Conservation (phyloP, 2,113 vertebrate genomes). For the Hippopotamus amphibius region DNA sequence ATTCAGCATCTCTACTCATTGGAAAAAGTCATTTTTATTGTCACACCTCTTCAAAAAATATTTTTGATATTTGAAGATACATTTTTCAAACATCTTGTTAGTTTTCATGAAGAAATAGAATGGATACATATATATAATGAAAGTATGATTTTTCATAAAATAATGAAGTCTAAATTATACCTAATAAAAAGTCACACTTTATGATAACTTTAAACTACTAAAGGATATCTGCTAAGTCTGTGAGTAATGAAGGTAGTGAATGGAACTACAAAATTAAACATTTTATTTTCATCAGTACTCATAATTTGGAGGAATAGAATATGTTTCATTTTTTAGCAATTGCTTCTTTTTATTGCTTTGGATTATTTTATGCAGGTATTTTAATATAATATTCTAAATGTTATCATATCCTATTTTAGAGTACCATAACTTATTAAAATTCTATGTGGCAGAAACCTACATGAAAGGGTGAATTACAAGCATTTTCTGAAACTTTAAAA, state of each 20-base stretch:
- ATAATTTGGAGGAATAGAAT: background rate
- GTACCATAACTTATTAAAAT: background rate
- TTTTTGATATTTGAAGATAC: background rate
- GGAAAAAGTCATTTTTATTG: background rate
- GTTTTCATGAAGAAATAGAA: background rate
- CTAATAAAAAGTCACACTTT: background rate
- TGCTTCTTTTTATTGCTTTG: background rate
- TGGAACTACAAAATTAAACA: background rate
- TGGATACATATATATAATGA: background rate
- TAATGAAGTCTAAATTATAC: background rate
- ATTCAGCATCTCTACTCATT: background rate
- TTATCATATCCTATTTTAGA: background rate
- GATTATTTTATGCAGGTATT: background rate
- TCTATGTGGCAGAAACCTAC: background rate
- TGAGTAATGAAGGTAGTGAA: background rate
- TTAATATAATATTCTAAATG: background rate
- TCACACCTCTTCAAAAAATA: background rate
- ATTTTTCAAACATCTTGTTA: background rate
- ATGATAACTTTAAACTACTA: background rate
- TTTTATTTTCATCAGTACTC: background rate
- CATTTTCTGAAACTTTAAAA: background rate
- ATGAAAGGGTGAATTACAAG: background rate
- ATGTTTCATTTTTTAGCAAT: background rate
- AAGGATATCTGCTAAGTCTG: background rate
- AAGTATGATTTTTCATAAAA: background rate